These are phyloP conservation scores for Anabas testudineus DNA, from an alignment of 2,797 vertebrate species.

Conservation along the genomic window DNA sequence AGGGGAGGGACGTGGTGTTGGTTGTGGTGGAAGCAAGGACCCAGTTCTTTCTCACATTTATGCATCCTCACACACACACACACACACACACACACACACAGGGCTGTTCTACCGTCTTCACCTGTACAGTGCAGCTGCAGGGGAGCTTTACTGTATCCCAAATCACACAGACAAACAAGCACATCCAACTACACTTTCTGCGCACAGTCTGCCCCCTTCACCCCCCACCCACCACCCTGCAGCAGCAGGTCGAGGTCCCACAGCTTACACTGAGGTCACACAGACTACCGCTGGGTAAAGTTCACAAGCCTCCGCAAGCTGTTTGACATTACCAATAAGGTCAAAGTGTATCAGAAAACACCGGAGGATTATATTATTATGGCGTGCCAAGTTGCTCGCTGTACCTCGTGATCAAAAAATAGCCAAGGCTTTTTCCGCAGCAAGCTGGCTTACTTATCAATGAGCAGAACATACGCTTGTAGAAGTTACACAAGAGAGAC, in stretches of 20 bases:
- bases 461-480: conserved; percentile 41
- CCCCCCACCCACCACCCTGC: conserved; percentile 4
- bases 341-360: conserved; percentile 80
- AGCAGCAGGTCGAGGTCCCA: conserved; percentile 77
- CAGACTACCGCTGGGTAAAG: conserved; percentile 79
- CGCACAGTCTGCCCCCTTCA: conserved; percentile 30
- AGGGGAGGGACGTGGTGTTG: conserved; percentile 36
- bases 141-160: conserved; percentile 66
- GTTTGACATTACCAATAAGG: conserved; percentile 84
- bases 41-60: conserved; percentile 63
- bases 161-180: conserved; percentile 74
- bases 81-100: conserved; percentile 16
- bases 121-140: conserved; percentile 71
- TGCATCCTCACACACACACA: conserved; percentile 26
- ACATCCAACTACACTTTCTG: conserved; percentile 59
- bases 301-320: conserved; percentile 81
- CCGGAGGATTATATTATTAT: conserved; percentile 71
- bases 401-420: conserved; percentile 39
- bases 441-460: conserved; percentile 56
- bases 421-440: conserved; percentile 5
- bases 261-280: conserved; percentile 67
- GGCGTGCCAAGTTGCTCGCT: conserved; percentile 43
- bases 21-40: conserved; percentile 41
- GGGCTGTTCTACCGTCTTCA: conserved; percentile 58
- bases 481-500: conserved; percentile 74